Evolutionary conservation across 2,113 vertebrate genomes (phyloP), one percentile per base, ranked within the genome.

Genomic region (Phasianus colchicus): DNA sequence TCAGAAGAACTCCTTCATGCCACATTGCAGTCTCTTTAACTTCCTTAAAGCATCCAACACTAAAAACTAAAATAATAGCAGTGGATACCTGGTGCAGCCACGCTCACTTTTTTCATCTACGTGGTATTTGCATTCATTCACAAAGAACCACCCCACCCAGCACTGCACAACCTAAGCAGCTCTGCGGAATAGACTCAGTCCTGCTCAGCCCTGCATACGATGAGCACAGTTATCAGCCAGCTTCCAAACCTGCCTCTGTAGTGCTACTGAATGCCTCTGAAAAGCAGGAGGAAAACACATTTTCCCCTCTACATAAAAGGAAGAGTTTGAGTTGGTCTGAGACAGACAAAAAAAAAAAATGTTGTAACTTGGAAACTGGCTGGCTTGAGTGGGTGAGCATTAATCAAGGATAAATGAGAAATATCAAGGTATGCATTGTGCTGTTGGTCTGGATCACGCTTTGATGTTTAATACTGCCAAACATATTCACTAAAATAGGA

Each of bases 371-470:
- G 50, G 77, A 93, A 96, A 83, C 6, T 48, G 55, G 17, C 11
- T 85, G 45, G 52, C 11, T 71, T 83, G 43, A 70, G 40, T 27
- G 14, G 61, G 38, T 86, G 69, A 83, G 50, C 30, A 82, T 64
- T 78, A 72, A 70, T 79, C 71, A 94, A 18, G 57, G 87, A 54
- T 72, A 92, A 85, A 25, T 64, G 92, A 84, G 58, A 86, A 91
- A 52, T 74, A 81, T 42, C 29, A 61, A 86, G 54, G 36, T 85
- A 65, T 20, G 25, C 21, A 52, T 76, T 89, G 25, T 13, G 64
- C 29, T 86, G 27, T 20, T 77, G 69, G 43, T 60, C 63, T 73
- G 61, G 81, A 69, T 22, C 12, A n/a, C 3, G 27, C 27, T 76
- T 42, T 2, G 0, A 32, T 55, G 29, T 80, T 85, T 74, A 47